Percentiles rank a stretch among this genome's conserved stretches.
phyloP scores from a whole-genome alignment of 2,888 invertebrate genomes.

The Drosophila ustulata region DNA sequence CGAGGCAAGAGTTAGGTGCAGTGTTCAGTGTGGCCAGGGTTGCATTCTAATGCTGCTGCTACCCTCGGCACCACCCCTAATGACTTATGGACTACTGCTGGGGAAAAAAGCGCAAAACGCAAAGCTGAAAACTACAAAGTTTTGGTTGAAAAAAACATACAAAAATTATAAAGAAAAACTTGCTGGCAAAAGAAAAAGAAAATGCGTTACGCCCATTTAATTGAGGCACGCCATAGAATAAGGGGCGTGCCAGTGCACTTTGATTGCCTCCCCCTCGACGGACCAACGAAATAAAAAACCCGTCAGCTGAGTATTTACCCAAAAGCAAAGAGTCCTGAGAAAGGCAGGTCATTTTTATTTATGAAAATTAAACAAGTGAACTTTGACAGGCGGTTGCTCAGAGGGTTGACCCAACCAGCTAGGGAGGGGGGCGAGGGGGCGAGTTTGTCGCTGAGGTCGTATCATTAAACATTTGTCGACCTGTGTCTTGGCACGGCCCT shows the following conservation, averaged over 20 bases:
- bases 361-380: constrained; percentile 77
- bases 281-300: constrained; percentile 1
- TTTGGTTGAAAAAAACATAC: constrained; percentile 7
- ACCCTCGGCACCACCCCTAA: constrained; percentile 24
- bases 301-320: constrained; percentile 73
- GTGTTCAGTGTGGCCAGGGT: constrained; percentile 22
- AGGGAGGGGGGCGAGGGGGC: not conserved
- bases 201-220: constrained; percentile 69
- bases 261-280: constrained; percentile 47
- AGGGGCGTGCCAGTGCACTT: constrained; percentile 65
- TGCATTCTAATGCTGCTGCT: constrained; percentile 24
- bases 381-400: constrained; percentile 72
- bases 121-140: constrained; percentile 38
- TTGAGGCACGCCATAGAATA: constrained; percentile 50
- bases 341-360: constrained; percentile 64
- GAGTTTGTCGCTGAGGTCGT: constrained; percentile 37
- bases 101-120: constrained; percentile 25
- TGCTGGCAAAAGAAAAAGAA: constrained; percentile 34
- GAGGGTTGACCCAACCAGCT: constrained; percentile 45
- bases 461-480: constrained; percentile 72
- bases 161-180: constrained; percentile 18
- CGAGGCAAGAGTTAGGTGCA: not conserved
- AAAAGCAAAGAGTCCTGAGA: constrained; percentile 34
- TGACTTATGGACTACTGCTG: constrained; percentile 23
- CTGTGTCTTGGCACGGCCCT: constrained; percentile 45